Percentiles rank a stretch among this genome's conserved stretches.
These are phyloP conservation scores for Zaprionus obscuricornis DNA, from an alignment of 2,888 invertebrate genomes.

Conservation along the genomic window DNA sequence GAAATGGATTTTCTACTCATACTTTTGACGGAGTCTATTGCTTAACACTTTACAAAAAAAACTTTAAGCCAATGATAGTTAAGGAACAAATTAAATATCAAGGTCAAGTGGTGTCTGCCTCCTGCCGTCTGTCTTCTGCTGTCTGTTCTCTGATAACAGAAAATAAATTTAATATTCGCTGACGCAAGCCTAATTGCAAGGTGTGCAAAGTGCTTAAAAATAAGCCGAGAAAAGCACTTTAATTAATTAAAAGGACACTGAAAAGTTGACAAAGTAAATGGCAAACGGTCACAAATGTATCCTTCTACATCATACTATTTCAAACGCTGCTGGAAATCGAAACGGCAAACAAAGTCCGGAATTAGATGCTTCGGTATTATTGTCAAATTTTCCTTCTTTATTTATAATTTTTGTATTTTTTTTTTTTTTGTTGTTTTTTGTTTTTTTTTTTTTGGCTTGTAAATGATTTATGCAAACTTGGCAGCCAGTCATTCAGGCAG, in stretches of 20 bases:
- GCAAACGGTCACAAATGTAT: slow-evolving; percentile 47
- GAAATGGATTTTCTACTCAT: no score
- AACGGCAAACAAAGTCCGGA: slow-evolving; percentile 63
- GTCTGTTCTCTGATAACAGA: slow-evolving; percentile 34
- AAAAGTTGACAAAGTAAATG: slow-evolving; percentile 54
- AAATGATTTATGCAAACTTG: slow-evolving; percentile 75
- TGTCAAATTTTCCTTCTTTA: slow-evolving; percentile 54
- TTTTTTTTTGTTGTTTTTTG: slow-evolving; percentile 7
- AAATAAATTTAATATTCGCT: slow-evolving; percentile 64
- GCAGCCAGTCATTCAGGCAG: slow-evolving; percentile 29
- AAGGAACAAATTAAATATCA: slow-evolving; percentile 23
- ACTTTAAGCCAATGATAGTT: slow-evolving; percentile 33
- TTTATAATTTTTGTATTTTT: slow-evolving; percentile 18
- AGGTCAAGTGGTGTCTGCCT: slow-evolving; percentile 11
- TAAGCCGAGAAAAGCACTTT: slow-evolving; percentile 71
- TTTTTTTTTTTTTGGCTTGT: slow-evolving; percentile 46
- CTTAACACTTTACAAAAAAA: slow-evolving; percentile 34
- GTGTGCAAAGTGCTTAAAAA: slow-evolving; percentile 55
- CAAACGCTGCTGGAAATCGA: slow-evolving; percentile 50
- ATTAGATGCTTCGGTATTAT: slow-evolving; percentile 67
- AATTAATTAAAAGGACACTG: slow-evolving; percentile 65
- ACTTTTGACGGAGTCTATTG: neutral
- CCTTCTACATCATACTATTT: slow-evolving; percentile 34
- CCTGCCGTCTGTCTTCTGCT: no score
- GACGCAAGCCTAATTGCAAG: slow-evolving; percentile 62